Percentiles rank a stretch among this genome's conserved stretches.
These are phyloP conservation scores for Encarsia formosa DNA, from an alignment of 2,888 invertebrate genomes.

Conservation along the genomic window DNA sequence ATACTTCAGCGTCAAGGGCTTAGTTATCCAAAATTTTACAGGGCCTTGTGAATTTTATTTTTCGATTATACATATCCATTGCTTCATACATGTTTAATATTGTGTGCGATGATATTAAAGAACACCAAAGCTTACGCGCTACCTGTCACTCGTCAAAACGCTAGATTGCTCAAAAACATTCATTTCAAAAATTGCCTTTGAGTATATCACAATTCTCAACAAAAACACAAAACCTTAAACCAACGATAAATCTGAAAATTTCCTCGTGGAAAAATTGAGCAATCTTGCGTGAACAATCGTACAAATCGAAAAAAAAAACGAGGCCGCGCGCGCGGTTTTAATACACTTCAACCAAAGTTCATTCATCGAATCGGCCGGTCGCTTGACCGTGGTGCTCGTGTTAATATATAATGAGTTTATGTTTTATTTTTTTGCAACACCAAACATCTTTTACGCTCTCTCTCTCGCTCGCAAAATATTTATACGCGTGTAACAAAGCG, in stretches of 20 bases:
- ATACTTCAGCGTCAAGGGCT: constrained; percentile 10
- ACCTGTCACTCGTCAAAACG: neutral
- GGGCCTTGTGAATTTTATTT: neutral
- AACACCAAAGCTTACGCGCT: neutral
- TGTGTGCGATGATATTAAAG: neutral
- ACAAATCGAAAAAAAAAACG: neutral
- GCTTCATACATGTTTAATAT: constrained; percentile 2
- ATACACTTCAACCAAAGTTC: neutral
- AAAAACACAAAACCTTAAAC: too few relatives aligned
- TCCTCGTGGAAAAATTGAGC: too few relatives aligned
- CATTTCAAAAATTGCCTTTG: too few relatives aligned
- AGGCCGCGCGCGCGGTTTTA: neutral
- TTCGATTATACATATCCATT: constrained; percentile 4
- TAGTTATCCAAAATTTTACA: constrained; percentile 13
- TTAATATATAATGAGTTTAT: too few relatives aligned
- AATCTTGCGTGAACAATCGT: too few relatives aligned
- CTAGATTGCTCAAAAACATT: neutral
- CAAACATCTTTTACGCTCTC: neutral
- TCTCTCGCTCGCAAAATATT: neutral
- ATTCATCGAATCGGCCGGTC: neutral
- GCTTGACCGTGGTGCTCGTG: neutral
- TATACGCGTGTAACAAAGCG: neutral
- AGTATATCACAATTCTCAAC: too few relatives aligned
- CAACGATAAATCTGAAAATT: too few relatives aligned
- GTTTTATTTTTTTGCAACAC: neutral